Percentiles rank a stretch among this genome's conserved stretches.
Evolutionary conservation across 2,797 vertebrate genomes (phyloP).

Genomic region (Channallabes apus): DNA sequence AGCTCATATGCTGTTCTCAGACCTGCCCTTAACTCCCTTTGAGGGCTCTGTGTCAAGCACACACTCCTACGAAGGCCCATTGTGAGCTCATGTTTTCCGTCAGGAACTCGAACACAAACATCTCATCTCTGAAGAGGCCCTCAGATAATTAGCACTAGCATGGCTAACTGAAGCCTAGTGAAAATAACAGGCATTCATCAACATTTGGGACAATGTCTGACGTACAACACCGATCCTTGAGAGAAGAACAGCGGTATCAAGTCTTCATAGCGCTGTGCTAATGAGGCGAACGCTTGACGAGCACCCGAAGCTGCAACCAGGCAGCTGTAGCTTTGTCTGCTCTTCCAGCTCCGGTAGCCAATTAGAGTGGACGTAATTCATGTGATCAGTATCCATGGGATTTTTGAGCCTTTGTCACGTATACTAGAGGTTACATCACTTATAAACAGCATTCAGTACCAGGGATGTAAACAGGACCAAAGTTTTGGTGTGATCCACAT

Average conservation of each 20-base stretch:
- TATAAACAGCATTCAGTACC: neutral
- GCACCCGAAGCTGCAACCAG: conserved; percentile 32
- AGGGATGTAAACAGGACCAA: neutral
- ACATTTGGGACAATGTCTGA: conserved; percentile 28
- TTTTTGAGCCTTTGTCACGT: neutral
- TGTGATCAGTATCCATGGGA: conserved; percentile 14
- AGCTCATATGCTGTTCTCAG: conserved; percentile 33
- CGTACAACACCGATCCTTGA: conserved; percentile 29
- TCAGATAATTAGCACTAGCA: conserved; percentile 53
- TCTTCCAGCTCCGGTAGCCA: conserved; percentile 11
- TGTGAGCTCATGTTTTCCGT: conserved; percentile 34
- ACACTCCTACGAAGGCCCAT: conserved; percentile 41
- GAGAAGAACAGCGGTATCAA: conserved; percentile 13
- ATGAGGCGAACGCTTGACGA: conserved; percentile 38
- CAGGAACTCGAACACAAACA: conserved; percentile 35
- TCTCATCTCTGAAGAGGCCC: conserved; percentile 55
- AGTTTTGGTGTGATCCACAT: neutral
- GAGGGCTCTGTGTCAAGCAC: conserved; percentile 29
- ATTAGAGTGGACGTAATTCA: conserved; percentile 1
- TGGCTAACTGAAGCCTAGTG: conserved; percentile 29
- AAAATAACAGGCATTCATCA: conserved; percentile 33
- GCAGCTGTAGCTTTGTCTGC: conserved; percentile 19
- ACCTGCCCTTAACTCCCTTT: conserved; percentile 33
- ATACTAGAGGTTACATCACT: neutral
- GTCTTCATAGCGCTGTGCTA: conserved; percentile 43